phyloP scores from a whole-genome alignment of 2,888 invertebrate genomes.

The Drosophila recens region DNA sequence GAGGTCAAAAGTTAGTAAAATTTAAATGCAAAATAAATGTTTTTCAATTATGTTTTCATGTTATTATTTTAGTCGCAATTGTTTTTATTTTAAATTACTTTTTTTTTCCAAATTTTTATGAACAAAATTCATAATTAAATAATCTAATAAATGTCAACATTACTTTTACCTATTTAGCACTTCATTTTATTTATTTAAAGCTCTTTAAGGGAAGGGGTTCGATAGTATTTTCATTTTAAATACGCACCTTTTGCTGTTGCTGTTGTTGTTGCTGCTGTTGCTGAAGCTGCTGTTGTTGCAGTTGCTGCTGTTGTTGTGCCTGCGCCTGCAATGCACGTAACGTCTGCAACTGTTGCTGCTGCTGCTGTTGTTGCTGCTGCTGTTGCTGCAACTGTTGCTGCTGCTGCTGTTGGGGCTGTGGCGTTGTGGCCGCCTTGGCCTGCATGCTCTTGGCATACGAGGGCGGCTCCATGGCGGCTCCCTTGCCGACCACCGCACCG shows the following conservation, averaged over 20 bases:
- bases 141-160: no score
- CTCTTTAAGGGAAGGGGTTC: not conserved
- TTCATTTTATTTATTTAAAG: no score
- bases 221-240: not conserved
- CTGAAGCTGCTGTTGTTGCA: conserved; percentile 38
- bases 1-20: no score
- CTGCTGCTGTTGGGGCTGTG: conserved; percentile 79
- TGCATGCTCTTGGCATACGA: conserved; percentile 97
- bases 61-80: no score
- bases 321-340: conserved; percentile 61
- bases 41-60: no score
- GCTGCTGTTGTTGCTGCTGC: conserved; percentile 43
- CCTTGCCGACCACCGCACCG: conserved; percentile 84
- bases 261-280: conserved; percentile 48
- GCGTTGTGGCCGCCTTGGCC: conserved; percentile 86
- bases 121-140: no score
- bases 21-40: no score
- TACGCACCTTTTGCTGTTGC: conserved; percentile 50
- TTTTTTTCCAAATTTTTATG: no score
- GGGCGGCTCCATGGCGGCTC: conserved; percentile 95
- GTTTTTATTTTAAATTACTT: no score
- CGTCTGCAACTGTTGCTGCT: conserved; percentile 62
- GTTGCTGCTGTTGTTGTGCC: conserved; percentile 60
- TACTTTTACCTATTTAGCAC: no score
- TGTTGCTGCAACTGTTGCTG: conserved; percentile 68